Evolutionary conservation across 1,140 invertebrate genomes (phyloP).

Genomic region (Chironomus tepperi): DNA sequence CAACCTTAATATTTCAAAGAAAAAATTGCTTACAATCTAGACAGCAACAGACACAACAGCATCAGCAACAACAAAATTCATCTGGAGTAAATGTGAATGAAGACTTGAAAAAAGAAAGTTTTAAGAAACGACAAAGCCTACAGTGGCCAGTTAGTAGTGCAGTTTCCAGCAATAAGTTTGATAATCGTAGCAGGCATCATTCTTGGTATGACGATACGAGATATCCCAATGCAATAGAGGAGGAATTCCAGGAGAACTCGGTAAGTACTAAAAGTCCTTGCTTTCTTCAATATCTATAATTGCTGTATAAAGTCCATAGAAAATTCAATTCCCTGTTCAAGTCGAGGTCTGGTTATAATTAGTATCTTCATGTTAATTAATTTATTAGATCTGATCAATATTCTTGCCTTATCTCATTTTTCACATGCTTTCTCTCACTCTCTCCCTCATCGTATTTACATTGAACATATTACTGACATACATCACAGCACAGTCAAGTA

Average conservation of each 20-base stretch:
- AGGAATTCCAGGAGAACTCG: background rate
- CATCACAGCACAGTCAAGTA: too few species aligned
- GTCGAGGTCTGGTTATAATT: too few species aligned
- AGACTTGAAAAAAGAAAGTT: slow-evolving; percentile 21
- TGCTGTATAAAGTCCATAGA: too few species aligned
- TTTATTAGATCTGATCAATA: too few species aligned
- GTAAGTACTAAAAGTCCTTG: background rate
- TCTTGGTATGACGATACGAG: slow-evolving; percentile 6
- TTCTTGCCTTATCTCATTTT: too few species aligned
- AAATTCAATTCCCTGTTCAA: too few species aligned
- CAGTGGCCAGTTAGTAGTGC: background rate
- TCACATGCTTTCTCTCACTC: too few species aligned
- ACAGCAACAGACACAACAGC: background rate
- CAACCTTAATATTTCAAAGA: slow-evolving; percentile 18
- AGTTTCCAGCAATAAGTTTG: background rate
- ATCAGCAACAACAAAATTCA: background rate
- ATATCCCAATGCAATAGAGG: background rate
- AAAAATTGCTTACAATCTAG: background rate
- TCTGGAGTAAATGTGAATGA: background rate
- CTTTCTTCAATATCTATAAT: too few species aligned
- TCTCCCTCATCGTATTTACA: too few species aligned
- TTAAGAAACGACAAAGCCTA: background rate
- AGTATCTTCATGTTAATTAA: too few species aligned
- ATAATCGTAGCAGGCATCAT: background rate
- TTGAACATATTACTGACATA: too few species aligned